These are phyloP conservation scores for Chrysogorgia sp. DNA, from an alignment of 92 coral and sea anemone species.

Conservation along the genomic window DNA sequence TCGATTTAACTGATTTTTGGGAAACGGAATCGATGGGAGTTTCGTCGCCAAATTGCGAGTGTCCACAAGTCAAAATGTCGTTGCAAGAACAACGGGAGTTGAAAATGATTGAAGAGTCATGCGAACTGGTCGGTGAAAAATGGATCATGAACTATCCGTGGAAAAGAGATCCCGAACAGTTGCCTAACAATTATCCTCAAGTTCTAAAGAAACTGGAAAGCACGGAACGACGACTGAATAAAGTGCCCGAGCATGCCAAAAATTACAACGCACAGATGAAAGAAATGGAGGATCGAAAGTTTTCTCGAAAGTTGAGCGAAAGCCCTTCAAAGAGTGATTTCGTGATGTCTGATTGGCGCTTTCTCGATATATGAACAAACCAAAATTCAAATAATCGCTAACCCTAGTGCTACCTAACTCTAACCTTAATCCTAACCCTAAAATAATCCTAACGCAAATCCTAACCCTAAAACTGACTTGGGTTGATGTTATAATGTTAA, in stretches of 20 bases:
- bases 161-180: slow-evolving; percentile 46
- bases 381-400: no score
- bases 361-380: no score
- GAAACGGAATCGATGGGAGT: slow-evolving; percentile 63
- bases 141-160: slow-evolving; percentile 57
- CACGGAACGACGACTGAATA: no score
- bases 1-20: slow-evolving; percentile 50
- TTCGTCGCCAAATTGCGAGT: slow-evolving; percentile 41
- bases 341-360: no score
- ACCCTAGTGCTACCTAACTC: no score
- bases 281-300: slow-evolving; percentile 55
- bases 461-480: no score
- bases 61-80: slow-evolving; percentile 47
- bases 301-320: slow-evolving; percentile 55
- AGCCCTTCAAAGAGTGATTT: no score
- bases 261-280: slow-evolving; percentile 39
- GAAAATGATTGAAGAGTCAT: slow-evolving; percentile 45
- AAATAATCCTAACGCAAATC: no score
- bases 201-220: slow-evolving; percentile 50
- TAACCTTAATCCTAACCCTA: no score
- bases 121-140: slow-evolving; percentile 11
- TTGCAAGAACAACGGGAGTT: slow-evolving; percentile 32
- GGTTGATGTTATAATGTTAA: no score
- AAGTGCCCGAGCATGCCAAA: slow-evolving; percentile 47
- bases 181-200: slow-evolving; percentile 47